Percentiles rank a stretch among this genome's conserved stretches.
phyloP scores from a whole-genome alignment of 2,113 vertebrate species.

The Serilophus lunatus region DNA sequence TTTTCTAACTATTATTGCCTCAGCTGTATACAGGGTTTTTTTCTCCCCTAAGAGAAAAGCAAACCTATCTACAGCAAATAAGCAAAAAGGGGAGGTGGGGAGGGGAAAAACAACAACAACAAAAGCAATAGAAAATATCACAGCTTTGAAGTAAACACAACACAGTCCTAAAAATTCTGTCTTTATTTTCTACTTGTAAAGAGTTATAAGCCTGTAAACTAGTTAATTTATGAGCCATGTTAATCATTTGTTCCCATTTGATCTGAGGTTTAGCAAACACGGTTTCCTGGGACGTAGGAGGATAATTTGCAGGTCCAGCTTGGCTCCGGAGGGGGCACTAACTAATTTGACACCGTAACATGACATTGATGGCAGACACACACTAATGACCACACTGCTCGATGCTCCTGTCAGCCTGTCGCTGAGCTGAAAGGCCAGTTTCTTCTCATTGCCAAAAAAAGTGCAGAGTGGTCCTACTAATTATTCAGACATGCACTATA shows the following conservation, averaged over 20 bases:
- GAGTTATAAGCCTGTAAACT: conserved; percentile 74
- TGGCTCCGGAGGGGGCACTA: conserved; percentile 65
- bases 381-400: conserved; percentile 68
- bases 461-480: conserved; percentile 66
- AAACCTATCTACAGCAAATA: not conserved
- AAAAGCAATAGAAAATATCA: not conserved
- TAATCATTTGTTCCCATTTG: conserved; percentile 74
- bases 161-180: conserved; percentile 44
- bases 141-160: not conserved
- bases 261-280: conserved; percentile 66
- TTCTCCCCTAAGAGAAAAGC: not conserved
- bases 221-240: conserved; percentile 74
- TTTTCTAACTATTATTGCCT: conserved; percentile 51
- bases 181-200: conserved; percentile 75
- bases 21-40: not conserved
- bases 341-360: conserved; percentile 73
- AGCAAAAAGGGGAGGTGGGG: not conserved
- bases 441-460: conserved; percentile 45
- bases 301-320: conserved; percentile 73
- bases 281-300: conserved; percentile 62
- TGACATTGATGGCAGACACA: conserved; percentile 65
- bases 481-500: conserved; percentile 73
- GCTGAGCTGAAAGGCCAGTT: conserved; percentile 37
- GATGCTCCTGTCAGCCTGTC: conserved; percentile 74
- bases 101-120: no score